phyloP scores from a whole-genome alignment of 2,113 vertebrate species.

The Microtus pennsylvanicus region DNA sequence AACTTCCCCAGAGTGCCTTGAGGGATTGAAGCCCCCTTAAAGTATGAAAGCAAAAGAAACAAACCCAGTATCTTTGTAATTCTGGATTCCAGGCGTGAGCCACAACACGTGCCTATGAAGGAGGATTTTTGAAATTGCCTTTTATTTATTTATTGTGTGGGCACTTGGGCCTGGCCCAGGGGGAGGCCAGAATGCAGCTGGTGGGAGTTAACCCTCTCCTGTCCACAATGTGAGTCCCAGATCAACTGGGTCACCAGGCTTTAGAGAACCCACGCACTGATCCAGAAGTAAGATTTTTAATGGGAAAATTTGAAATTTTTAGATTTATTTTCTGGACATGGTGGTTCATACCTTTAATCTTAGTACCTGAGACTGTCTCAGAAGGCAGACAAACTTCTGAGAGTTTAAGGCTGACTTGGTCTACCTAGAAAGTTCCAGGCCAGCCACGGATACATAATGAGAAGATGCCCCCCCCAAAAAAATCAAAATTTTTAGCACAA shows the following conservation, averaged over 20 bases:
- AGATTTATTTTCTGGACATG: background rate
- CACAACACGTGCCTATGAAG: background rate
- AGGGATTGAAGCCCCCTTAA: background rate
- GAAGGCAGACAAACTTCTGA: background rate
- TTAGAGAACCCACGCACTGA: background rate
- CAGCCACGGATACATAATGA: background rate
- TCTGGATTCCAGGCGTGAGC: background rate
- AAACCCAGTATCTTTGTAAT: background rate
- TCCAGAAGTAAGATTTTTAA: background rate
- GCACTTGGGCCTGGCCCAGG: background rate
- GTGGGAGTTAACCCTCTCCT: background rate
- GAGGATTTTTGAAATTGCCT: background rate
- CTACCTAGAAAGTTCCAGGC: background rate
- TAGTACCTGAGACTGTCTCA: background rate
- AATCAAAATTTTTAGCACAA: constrained; percentile 32
- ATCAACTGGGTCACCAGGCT: background rate
- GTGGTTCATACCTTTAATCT: background rate
- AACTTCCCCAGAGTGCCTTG: constrained; percentile 59
- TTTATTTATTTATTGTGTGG: background rate
- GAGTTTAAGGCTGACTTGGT: background rate
- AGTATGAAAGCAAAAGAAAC: constrained; percentile 22
- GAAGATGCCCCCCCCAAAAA: background rate
- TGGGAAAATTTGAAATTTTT: background rate
- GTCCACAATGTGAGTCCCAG: background rate
- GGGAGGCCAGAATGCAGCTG: too few species aligned